Evolutionary conservation across 2,113 vertebrate species (phyloP).

Genomic region (Salvelinus sp.): DNA sequence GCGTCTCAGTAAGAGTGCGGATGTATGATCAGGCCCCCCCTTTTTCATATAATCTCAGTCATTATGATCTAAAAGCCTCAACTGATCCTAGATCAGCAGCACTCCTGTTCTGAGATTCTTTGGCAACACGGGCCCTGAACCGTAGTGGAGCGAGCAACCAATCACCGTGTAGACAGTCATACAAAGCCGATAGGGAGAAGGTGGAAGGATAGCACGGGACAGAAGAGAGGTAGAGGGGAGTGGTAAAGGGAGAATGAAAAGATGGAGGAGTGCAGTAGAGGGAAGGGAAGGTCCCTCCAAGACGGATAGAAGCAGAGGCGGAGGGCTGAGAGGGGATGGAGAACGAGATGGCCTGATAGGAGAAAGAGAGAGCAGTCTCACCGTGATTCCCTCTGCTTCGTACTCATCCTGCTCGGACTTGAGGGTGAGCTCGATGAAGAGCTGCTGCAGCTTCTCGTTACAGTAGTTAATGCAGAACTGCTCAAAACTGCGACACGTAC

Average conservation of each 20-base stretch:
- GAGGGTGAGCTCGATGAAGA: slow-evolving; percentile 95
- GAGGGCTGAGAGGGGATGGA: not conserved
- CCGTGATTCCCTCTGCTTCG: slow-evolving; percentile 95
- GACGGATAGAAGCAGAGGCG: not conserved
- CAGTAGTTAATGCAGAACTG: slow-evolving; percentile 99
- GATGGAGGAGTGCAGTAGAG: not conserved
- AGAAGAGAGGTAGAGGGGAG: no score
- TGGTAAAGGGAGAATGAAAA: not conserved
- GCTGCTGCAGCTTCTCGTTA: slow-evolving; percentile 96
- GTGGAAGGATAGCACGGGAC: not conserved
- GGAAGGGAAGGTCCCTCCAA: not conserved
- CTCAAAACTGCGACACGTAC: slow-evolving; percentile 82
- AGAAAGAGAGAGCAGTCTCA: slow-evolving; percentile 57
- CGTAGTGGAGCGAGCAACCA: not conserved
- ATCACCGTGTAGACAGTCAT: not conserved
- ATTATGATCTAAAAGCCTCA: no score
- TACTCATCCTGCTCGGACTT: slow-evolving; percentile 98
- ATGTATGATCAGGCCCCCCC: no score
- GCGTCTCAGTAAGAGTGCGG: no score
- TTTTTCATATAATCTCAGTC: no score
- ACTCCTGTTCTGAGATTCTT: no score
- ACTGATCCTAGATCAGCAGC: no score
- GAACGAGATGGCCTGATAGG: not conserved
- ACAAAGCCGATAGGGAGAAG: not conserved
- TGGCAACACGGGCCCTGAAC: no score